Evolutionary conservation across 2,113 vertebrate genomes (phyloP).

Genomic region (Baryphthengus martii): DNA sequence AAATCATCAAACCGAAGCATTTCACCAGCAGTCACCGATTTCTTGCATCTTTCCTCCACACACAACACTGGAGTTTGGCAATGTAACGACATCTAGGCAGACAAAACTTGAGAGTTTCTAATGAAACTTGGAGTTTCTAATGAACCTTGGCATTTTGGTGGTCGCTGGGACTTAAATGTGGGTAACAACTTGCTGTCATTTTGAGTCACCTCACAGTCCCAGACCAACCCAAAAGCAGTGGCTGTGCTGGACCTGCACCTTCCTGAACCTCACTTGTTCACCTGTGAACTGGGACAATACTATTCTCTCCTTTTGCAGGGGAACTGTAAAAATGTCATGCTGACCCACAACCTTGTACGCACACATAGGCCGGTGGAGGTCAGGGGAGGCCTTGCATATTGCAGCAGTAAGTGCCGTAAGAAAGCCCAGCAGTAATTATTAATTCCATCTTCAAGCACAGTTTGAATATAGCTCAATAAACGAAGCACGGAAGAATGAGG

Average conservation of each 20-base stretch:
- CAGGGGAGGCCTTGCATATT: not conserved
- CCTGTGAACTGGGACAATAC: not conserved
- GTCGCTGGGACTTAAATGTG: fast-evolving
- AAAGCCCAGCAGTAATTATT: constrained; percentile 55
- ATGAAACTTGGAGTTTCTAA: not conserved
- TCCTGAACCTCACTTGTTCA: not conserved
- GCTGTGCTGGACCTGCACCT: not conserved
- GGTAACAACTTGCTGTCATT: not conserved
- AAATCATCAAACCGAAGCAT: not conserved
- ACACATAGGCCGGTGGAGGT: not conserved
- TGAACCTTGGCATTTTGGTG: not conserved
- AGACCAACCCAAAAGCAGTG: not conserved
- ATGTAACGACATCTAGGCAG: not conserved
- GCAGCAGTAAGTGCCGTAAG: not conserved
- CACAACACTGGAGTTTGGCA: not conserved
- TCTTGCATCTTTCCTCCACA: not conserved
- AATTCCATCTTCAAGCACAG: not conserved
- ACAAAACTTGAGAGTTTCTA: not conserved
- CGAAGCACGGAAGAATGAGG: constrained; percentile 13
- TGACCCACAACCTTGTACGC: not conserved
- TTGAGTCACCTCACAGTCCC: not conserved
- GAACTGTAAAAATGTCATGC: not conserved
- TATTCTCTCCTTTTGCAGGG: not conserved
- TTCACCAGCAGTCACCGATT: not conserved
- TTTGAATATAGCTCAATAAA: constrained; percentile 37